Conservation (phyloP, 2,888 invertebrate species). For the Zygaena filipendulae region DNA sequence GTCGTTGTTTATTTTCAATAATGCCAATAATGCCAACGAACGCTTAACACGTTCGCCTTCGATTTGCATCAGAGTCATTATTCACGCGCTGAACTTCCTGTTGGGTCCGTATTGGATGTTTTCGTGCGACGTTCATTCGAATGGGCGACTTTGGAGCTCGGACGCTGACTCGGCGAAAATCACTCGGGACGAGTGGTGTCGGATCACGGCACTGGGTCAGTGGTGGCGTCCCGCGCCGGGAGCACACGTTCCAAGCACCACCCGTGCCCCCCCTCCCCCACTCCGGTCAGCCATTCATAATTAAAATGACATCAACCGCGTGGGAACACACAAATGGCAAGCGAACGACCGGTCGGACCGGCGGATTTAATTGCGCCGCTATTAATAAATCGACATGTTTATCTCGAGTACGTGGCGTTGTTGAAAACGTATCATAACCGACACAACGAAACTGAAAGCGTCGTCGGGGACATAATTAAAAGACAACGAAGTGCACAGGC, state of each 20-base stretch:
- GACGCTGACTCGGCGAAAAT: constrained; percentile 52
- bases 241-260: constrained; percentile 7
- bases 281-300: constrained; percentile 48
- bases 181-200: constrained; percentile 27
- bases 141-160: constrained; percentile 24
- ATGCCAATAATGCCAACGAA: constrained; percentile 58
- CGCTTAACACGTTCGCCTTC: constrained; percentile 53
- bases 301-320: constrained; percentile 64
- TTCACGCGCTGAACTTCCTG: constrained; percentile 26
- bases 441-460: constrained; percentile 45
- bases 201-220: constrained; percentile 49
- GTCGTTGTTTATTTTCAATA: constrained; percentile 59
- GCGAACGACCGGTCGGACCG: constrained; percentile 42
- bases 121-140: constrained; percentile 33
- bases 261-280: constrained; percentile 31
- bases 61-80: constrained; percentile 33
- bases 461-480: constrained; percentile 37
- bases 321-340: constrained; percentile 58
- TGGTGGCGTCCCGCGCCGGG: constrained; percentile 33
- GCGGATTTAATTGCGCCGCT: constrained; percentile 48
- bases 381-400: constrained; percentile 35
- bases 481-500: constrained; percentile 44
- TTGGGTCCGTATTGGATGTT: constrained; percentile 15
- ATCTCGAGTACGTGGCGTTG: too few relatives aligned
- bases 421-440: constrained; percentile 7